Percentiles rank a stretch among this genome's conserved stretches.
Conservation (phyloP, 2,797 vertebrate species). For the Hoplostethus atlanticus region DNA sequence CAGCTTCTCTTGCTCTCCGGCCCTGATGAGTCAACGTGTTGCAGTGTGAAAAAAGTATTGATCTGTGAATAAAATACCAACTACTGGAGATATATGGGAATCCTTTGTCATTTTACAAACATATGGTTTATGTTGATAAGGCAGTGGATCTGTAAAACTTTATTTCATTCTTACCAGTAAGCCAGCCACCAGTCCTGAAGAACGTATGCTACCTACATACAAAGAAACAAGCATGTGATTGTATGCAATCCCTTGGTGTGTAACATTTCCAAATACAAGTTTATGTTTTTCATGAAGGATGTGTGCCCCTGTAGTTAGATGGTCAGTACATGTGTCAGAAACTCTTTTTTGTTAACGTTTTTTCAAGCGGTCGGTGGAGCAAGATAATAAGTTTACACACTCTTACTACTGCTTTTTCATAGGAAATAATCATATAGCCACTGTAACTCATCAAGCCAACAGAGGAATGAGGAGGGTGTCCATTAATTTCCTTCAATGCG, state of each 20-base stretch:
- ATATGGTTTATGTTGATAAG: neutral
- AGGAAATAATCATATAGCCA: too few species aligned
- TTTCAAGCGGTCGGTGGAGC: too few species aligned
- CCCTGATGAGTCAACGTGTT: slow-evolving; percentile 62
- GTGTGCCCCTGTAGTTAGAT: too few species aligned
- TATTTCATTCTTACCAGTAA: slow-evolving; percentile 86
- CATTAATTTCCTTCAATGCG: neutral
- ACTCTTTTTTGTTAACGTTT: too few species aligned
- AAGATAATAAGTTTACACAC: too few species aligned
- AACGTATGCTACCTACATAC: slow-evolving; percentile 86
- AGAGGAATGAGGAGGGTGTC: too few species aligned
- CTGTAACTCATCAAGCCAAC: too few species aligned
- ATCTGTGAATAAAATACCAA: neutral
- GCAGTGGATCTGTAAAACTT: neutral
- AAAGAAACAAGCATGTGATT: slow-evolving; percentile 1
- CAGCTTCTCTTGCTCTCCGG: slow-evolving; percentile 74
- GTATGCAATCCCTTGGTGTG: too few species aligned
- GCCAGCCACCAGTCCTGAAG: slow-evolving; percentile 98
- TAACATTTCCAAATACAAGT: neutral
- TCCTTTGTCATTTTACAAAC: neutral
- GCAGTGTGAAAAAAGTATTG: neutral
- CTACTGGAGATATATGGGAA: too few species aligned
- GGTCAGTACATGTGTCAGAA: too few species aligned
- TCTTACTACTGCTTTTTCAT: too few species aligned
- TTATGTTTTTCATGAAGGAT: too few species aligned